Percentiles rank a stretch among this genome's conserved stretches.
Conservation (phyloP, 2,888 invertebrate genomes). For the Tenthredo notha region DNA sequence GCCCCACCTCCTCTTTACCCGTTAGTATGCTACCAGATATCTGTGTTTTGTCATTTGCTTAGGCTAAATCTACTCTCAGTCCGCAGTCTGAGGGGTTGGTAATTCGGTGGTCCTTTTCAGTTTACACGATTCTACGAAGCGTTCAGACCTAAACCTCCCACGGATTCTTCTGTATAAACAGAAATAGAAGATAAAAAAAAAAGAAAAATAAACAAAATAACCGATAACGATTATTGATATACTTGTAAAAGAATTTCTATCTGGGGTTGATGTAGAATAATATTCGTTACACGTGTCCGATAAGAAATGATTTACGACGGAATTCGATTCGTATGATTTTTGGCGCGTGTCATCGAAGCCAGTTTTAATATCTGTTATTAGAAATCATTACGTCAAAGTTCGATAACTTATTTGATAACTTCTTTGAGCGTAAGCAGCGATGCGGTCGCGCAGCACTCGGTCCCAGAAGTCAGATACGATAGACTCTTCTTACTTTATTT, state of each 20-base stretch:
- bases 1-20: constrained; percentile 7
- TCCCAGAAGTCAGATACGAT: constrained; percentile 5
- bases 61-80: constrained; percentile 70
- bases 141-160: background rate
- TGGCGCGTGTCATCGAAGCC: background rate
- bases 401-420: constrained; percentile 59
- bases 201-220: background rate
- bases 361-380: constrained; percentile 25
- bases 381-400: constrained; percentile 58
- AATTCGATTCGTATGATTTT: constrained; percentile 4
- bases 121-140: constrained; percentile 56
- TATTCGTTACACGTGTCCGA: constrained; percentile 6
- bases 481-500: background rate
- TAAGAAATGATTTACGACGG: background rate
- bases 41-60: constrained; percentile 75
- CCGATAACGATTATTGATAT: background rate
- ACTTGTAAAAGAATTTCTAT: background rate
- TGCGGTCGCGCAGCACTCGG: constrained; percentile 20
- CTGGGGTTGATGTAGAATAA: background rate
- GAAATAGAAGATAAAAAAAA: background rate
- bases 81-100: constrained; percentile 64
- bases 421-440: constrained; percentile 50
- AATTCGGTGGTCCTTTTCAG: constrained; percentile 62
- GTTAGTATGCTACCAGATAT: constrained; percentile 56
- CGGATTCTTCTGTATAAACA: background rate